Evolutionary conservation across 2,113 vertebrate species (phyloP).

Genomic region (Centropus bengalensis): DNA sequence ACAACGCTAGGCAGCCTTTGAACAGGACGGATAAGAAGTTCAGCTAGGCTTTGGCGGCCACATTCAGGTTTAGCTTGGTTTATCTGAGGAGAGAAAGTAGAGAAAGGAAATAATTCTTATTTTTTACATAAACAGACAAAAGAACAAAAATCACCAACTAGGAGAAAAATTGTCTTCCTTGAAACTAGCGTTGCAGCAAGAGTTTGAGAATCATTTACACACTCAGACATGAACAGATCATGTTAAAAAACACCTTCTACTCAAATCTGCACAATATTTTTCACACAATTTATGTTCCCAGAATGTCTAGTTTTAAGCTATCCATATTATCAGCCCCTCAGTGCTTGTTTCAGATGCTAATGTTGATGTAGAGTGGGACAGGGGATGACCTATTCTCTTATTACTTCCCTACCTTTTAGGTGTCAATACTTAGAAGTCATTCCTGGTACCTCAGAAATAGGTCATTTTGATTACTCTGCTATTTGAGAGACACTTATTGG

Average conservation of each 20-base stretch:
- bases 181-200: background rate
- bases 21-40: constrained; percentile 95
- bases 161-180: background rate
- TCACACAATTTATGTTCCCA: background rate
- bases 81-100: constrained; percentile 77
- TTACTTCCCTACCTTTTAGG: background rate
- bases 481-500: background rate
- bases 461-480: background rate
- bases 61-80: constrained; percentile 97
- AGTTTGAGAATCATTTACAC: background rate
- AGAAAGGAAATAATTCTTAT: background rate
- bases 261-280: background rate
- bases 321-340: background rate
- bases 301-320: background rate
- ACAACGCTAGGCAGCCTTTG: constrained; percentile 95
- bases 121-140: background rate
- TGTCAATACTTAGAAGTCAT: background rate
- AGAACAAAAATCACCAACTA: background rate
- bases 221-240: background rate
- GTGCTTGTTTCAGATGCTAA: background rate
- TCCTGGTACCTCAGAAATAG: background rate
- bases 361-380: background rate
- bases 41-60: constrained; percentile 92
- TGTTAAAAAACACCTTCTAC: background rate
- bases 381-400: background rate